Evolutionary conservation across 2,797 vertebrate species (phyloP).

Genomic region (Ceryle rudis): DNA sequence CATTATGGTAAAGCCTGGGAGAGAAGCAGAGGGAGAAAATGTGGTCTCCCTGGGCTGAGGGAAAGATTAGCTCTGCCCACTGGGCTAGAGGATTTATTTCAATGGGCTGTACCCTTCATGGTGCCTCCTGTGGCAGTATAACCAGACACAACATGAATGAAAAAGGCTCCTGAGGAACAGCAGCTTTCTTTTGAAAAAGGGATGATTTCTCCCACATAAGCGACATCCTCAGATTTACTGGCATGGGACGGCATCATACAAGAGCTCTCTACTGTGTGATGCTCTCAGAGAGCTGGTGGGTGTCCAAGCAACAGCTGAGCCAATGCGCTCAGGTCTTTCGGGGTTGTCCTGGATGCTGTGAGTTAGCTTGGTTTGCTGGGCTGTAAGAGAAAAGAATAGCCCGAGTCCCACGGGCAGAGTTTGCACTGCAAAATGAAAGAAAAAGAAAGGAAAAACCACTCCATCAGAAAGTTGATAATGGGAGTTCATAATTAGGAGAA

Average conservation of each 20-base stretch:
- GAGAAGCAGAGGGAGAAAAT: not conserved
- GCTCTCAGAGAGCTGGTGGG: not conserved
- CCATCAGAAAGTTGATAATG: not conserved
- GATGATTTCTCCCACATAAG: not conserved
- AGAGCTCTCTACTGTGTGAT: rapidly evolving
- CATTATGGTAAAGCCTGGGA: not conserved
- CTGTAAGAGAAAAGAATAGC: not conserved
- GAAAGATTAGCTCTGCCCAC: not conserved
- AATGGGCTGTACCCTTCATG: rapidly evolving
- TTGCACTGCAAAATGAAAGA: not conserved
- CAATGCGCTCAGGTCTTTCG: not conserved
- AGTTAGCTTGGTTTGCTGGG: not conserved
- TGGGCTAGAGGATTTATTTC: not conserved
- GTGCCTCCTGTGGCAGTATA: not conserved
- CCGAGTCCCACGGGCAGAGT: rapidly evolving
- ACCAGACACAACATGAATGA: not conserved
- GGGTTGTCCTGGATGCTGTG: not conserved
- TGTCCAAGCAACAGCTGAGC: not conserved
- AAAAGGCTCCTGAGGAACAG: not conserved
- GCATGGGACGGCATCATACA: rapidly evolving
- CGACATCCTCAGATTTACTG: not conserved
- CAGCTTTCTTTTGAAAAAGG: not conserved
- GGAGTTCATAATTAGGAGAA: conserved; percentile 3
- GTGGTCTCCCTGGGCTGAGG: not conserved
- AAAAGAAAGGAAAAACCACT: not conserved